phyloP scores from a whole-genome alignment of 2,888 invertebrate genomes.

The Tetragnatha montana region DNA sequence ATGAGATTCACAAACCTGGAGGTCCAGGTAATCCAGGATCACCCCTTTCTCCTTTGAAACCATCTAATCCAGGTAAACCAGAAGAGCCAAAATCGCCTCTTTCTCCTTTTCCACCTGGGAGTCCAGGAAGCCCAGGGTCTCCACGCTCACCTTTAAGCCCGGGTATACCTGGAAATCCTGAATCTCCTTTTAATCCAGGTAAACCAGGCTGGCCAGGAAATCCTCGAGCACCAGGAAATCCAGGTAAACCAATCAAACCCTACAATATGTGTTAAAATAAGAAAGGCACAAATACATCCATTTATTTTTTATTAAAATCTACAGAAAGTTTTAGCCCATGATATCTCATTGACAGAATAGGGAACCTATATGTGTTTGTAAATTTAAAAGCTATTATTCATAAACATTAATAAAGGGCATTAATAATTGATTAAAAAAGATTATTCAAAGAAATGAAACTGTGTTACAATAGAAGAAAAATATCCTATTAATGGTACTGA shows the following conservation, averaged over 20 bases:
- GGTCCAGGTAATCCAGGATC: conserved; percentile 85
- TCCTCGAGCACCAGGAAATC: conserved; percentile 71
- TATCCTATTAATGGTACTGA: too few relatives aligned
- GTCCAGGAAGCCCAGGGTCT: conserved; percentile 74
- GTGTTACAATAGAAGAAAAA: too few relatives aligned
- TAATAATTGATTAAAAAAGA: too few relatives aligned
- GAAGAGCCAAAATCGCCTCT: conserved; percentile 84
- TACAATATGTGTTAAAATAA: conserved; percentile 3
- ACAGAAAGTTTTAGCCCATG: background rate
- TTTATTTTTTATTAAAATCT: background rate
- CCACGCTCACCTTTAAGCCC: conserved; percentile 81
- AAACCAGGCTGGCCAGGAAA: conserved; percentile 81
- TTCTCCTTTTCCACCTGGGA: conserved; percentile 78
- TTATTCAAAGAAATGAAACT: too few relatives aligned
- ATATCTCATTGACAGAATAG: too few relatives aligned
- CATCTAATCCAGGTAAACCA: conserved; percentile 73
- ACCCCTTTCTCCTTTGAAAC: conserved; percentile 74
- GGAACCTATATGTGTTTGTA: too few relatives aligned
- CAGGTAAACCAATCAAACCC: conserved; percentile 61
- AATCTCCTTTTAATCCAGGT: conserved; percentile 88
- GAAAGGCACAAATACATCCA: background rate
- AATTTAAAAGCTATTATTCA: too few relatives aligned
- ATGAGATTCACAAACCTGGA: conserved; percentile 73
- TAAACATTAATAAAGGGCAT: too few relatives aligned
- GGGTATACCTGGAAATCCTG: conserved; percentile 85